Conservation (phyloP, 2,113 vertebrate genomes). For the Panthera leo region DNA sequence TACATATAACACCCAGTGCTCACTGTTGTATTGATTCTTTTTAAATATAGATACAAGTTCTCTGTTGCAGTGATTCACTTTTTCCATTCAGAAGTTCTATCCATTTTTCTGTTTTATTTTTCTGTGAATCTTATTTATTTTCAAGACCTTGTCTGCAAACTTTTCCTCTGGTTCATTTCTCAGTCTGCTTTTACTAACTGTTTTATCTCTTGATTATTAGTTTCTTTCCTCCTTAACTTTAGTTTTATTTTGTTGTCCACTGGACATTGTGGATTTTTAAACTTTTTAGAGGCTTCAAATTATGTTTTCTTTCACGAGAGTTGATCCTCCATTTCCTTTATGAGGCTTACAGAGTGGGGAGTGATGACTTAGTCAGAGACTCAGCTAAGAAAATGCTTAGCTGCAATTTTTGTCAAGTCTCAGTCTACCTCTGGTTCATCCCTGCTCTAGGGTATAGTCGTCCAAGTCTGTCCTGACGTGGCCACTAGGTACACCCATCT, state of each 20-base stretch:
- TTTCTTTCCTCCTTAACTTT: not conserved
- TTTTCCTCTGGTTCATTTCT: not conserved
- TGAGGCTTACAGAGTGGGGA: not conserved
- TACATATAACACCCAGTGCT: no score
- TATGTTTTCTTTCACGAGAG: not conserved
- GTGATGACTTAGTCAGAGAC: not conserved
- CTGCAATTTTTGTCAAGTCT: not conserved
- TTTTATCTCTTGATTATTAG: conserved; percentile 16
- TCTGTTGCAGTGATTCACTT: not conserved
- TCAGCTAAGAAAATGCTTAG: not conserved
- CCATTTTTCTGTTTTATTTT: not conserved
- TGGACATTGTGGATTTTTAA: not conserved
- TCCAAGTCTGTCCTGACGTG: not conserved
- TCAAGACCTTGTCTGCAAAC: not conserved
- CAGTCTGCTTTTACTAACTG: not conserved
- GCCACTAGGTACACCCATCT: not conserved
- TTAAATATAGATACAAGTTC: not conserved
- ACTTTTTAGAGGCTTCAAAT: not conserved
- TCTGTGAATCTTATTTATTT: not conserved
- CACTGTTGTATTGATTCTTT: not conserved
- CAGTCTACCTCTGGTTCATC: not conserved
- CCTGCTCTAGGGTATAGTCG: not conserved
- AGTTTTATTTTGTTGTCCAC: not conserved
- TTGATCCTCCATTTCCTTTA: not conserved
- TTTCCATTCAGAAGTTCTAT: not conserved